A percentile compares a stretch with the other conserved stretches of the same genome.
Evolutionary conservation across 2,888 invertebrate species (phyloP).

Genomic region (Drosophila lutescens): DNA sequence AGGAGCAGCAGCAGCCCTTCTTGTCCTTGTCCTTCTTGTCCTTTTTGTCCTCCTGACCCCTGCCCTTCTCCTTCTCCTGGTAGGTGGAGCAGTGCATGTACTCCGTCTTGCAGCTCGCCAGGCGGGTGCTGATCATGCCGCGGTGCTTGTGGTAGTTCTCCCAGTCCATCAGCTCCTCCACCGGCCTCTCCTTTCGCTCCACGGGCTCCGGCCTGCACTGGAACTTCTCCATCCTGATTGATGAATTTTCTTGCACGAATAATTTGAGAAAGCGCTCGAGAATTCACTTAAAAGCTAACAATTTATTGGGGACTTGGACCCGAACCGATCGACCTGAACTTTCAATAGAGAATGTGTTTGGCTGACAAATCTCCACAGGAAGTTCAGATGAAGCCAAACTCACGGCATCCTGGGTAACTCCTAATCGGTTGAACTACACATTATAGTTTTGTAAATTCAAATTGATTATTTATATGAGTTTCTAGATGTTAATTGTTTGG

Average conservation of each 20-base stretch:
- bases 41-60: background rate
- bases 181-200: constrained; percentile 16
- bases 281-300: constrained; percentile 44
- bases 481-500: too few relatives aligned
- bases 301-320: constrained; percentile 56
- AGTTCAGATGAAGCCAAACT: background rate
- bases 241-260: constrained; percentile 34
- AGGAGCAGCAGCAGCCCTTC: constrained; percentile 50
- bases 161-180: constrained; percentile 13
- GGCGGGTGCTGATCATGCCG: constrained; percentile 47
- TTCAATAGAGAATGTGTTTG: constrained; percentile 59
- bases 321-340: constrained; percentile 59
- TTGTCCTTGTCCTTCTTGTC: constrained; percentile 5
- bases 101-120: constrained; percentile 41
- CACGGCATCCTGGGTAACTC: constrained; percentile 13
- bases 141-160: constrained; percentile 26
- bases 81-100: constrained; percentile 55
- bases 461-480: too few relatives aligned
- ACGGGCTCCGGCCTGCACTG: background rate
- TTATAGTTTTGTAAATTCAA: too few relatives aligned
- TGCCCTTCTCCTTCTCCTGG: background rate
- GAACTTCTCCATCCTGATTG: background rate
- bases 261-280: constrained; percentile 30
- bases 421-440: too few relatives aligned
- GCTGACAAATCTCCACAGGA: background rate